Evolutionary conservation across 2,797 vertebrate genomes (phyloP), one percentile per base, ranked within the genome.

Genomic region (Cottoperca gobio): DNA sequence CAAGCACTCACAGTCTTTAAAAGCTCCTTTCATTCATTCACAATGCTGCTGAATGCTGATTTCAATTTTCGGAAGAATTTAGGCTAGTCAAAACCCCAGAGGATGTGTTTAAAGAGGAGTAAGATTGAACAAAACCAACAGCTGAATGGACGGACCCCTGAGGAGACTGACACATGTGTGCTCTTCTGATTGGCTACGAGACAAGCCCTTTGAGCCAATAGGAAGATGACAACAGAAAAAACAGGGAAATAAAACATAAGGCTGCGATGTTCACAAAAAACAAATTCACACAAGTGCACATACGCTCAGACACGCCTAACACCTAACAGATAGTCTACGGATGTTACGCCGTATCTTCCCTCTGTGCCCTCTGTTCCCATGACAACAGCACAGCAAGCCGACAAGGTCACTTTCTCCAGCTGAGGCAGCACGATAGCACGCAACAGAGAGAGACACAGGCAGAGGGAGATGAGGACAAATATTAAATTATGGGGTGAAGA

Each of bases 341-440:
- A 59, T 70, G 52, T 50, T 50, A 40, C 69, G 53, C 24, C 14
- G 17, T 21, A 60, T 84, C 78, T 65, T 55, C 73, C 75, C 28
- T 70, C 70, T 70, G 70, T 68, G 82, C 53, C 82, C 80, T 74
- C 71, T 83, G 92, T 95, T 93, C 83, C 92, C 90, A 93, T 93
- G 93, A 93, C 89, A 91, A 94, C 92, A 85, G 84, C 83, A 79
- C 79, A 78, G 80, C 84, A 73, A 72, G 76, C 70, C 42, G 54
- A 85, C 92, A 92, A 93, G 90, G 91, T 93, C 92, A 93, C 82
- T 82, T 71, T 79, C 65, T 73, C 76, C 74, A 82, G 87, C 78
- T 84, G 84, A 78, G 78, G 82, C 81, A 73, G 79, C 63, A 3
- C 10, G 40, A 53, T 49, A 49, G 70, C 66, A 50, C 57, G 65